These are phyloP conservation scores for Cebidichthys violaceus DNA, from an alignment of 2,113 vertebrate genomes.

Conservation along the genomic window DNA sequence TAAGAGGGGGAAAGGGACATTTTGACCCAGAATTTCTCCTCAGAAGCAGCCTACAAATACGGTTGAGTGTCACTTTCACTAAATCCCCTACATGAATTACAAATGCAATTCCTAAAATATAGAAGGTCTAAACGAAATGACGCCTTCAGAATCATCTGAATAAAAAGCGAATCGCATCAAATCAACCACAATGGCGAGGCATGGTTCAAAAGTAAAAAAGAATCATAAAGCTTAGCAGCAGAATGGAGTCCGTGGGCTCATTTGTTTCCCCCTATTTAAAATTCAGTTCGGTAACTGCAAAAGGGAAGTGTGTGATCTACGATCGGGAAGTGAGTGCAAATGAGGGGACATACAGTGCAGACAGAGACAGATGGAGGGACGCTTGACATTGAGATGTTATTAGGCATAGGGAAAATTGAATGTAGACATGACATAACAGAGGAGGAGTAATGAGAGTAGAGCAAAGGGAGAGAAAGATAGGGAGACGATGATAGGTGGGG, in stretches of 20 bases:
- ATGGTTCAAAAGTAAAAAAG: background rate
- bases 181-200: background rate
- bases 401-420: conserved; percentile 43
- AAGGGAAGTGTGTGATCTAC: background rate
- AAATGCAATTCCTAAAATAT: background rate
- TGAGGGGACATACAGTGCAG: background rate
- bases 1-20: background rate
- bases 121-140: background rate
- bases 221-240: background rate
- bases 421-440: conserved; percentile 34
- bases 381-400: conserved; percentile 49
- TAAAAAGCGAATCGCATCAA: background rate
- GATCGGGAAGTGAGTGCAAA: background rate
- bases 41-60: background rate
- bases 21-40: conserved; percentile 29
- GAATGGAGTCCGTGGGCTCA: background rate
- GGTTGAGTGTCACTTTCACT: background rate
- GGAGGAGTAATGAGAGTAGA: conserved; percentile 38
- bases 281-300: background rate
- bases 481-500: conserved; percentile 49
- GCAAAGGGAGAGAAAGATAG: conserved; percentile 31
- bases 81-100: background rate
- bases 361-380: conserved; percentile 5
- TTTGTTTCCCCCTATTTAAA: conserved; percentile 7
- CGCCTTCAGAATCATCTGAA: background rate